These are phyloP conservation scores for Galeopsomyia nigrocyanea DNA, from an alignment of 2,888 invertebrate species.

Conservation along the genomic window DNA sequence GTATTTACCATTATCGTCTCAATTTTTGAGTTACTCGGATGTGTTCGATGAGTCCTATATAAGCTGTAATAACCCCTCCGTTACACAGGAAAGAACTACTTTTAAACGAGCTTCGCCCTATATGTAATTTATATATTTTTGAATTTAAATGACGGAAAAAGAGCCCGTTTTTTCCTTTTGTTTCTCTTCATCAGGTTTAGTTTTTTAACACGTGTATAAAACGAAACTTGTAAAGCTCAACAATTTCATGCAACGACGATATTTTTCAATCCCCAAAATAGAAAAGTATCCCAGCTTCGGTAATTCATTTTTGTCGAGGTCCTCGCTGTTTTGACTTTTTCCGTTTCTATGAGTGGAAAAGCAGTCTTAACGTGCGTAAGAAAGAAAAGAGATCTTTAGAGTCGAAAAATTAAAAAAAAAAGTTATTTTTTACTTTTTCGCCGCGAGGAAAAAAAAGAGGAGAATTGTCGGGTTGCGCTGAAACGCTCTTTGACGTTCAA, in stretches of 20 bases:
- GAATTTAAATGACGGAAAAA: slow-evolving; percentile 9
- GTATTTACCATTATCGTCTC: slow-evolving; percentile 38
- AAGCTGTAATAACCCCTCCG: slow-evolving; percentile 32
- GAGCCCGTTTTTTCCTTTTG: slow-evolving; percentile 8
- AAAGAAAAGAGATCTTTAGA: slow-evolving; percentile 39
- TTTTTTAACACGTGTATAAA: slow-evolving; percentile 22
- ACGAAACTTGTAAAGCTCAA: slow-evolving; percentile 29
- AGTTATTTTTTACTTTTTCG: slow-evolving; percentile 41
- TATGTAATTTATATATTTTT: slow-evolving; percentile 10
- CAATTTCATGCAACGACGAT: neutral
- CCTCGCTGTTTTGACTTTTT: neutral
- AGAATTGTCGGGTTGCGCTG: slow-evolving; percentile 34
- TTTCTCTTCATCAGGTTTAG: slow-evolving; percentile 30
- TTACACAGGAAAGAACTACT: slow-evolving; percentile 25
- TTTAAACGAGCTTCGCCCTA: slow-evolving; percentile 23
- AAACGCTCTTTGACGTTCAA: slow-evolving; percentile 43
- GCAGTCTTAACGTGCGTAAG: slow-evolving; percentile 20
- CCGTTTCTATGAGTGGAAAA: neutral
- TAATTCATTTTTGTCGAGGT: slow-evolving; percentile 36
- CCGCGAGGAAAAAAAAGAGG: slow-evolving; percentile 23
- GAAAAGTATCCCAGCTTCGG: slow-evolving; percentile 37
- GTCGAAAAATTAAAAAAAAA: slow-evolving; percentile 27
- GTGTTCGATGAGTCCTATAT: slow-evolving; percentile 40
- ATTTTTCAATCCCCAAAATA: slow-evolving; percentile 30
- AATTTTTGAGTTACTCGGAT: slow-evolving; percentile 41